Conservation (phyloP, 2,888 invertebrate species). For the Drosophila macrospina region DNA sequence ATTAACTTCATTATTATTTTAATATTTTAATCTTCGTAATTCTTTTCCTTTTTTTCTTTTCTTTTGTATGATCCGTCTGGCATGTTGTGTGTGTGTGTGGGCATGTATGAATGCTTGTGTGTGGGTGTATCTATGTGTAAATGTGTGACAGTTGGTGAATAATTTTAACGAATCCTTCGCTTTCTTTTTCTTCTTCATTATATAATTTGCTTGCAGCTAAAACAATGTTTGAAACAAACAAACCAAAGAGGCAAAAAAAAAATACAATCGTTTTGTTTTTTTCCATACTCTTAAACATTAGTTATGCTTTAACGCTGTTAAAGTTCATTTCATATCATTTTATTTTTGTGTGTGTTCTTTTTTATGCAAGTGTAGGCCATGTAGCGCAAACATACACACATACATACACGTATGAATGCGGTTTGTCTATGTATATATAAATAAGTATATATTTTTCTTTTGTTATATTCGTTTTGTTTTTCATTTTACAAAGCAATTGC, state of each 20-base stretch:
- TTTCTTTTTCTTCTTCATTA: constrained; percentile 47
- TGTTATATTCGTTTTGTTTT: constrained; percentile 30
- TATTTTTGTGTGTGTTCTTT: constrained; percentile 24
- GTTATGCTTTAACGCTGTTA: constrained; percentile 47
- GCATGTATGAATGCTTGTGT: constrained; percentile 29
- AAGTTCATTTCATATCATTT: constrained; percentile 58
- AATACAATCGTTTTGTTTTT: constrained; percentile 45
- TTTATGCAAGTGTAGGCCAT: constrained; percentile 54
- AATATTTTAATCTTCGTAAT: constrained; percentile 12
- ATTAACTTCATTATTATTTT: constrained; percentile 30
- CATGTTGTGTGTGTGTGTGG: constrained; percentile 35
- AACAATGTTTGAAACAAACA: constrained; percentile 76
- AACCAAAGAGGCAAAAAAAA: constrained; percentile 69
- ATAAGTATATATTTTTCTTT: constrained; percentile 31
- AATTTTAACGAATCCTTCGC: constrained; percentile 60
- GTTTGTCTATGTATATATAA: constrained; percentile 35
- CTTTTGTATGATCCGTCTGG: constrained; percentile 58
- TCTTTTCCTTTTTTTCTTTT: constrained; percentile 20
- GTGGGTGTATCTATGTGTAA: constrained; percentile 37
- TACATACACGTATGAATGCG: constrained; percentile 30
- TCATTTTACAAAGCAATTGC: constrained; percentile 72
- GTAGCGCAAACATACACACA: constrained; percentile 42
- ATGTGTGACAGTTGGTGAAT: constrained; percentile 57
- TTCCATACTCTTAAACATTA: constrained; percentile 47
- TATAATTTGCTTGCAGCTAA: constrained; percentile 80